Evolutionary conservation across 2,888 invertebrate species (phyloP).

Genomic region (Mactromeris polynyma): DNA sequence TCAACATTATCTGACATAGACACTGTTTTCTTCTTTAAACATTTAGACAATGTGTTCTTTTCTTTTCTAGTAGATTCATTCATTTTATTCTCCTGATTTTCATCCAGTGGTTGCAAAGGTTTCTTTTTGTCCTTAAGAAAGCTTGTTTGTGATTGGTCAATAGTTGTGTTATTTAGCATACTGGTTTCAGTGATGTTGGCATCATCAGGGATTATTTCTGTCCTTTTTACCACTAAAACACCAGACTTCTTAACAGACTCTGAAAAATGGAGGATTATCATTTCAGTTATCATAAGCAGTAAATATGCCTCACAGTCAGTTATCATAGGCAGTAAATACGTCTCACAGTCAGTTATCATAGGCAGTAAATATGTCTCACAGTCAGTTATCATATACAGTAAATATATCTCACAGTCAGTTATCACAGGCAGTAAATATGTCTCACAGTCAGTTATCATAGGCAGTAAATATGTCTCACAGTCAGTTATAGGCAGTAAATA

Average conservation of each 20-base stretch:
- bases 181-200: slow-evolving; percentile 64
- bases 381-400: too few relatives aligned
- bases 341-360: too few relatives aligned
- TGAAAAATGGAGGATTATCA: too few relatives aligned
- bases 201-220: slow-evolving; percentile 62
- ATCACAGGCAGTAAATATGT: too few relatives aligned
- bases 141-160: slow-evolving; percentile 54
- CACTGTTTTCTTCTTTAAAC: slow-evolving; percentile 59
- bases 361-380: too few relatives aligned
- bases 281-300: too few relatives aligned
- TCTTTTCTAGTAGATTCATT: background rate
- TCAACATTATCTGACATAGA: slow-evolving; percentile 58
- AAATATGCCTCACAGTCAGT: too few relatives aligned
- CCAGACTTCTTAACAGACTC: slow-evolving; percentile 67
- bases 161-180: slow-evolving; percentile 19
- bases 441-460: too few relatives aligned
- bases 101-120: slow-evolving; percentile 31
- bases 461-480: too few relatives aligned
- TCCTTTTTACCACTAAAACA: slow-evolving; percentile 58
- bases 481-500: too few relatives aligned
- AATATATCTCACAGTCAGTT: too few relatives aligned
- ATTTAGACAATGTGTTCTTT: slow-evolving; percentile 35
- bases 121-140: slow-evolving; percentile 15
- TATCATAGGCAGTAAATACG: too few relatives aligned
- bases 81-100: slow-evolving; percentile 33